These are phyloP conservation scores for Karalla daura DNA, from an alignment of 2,797 vertebrate species.

Conservation along the genomic window DNA sequence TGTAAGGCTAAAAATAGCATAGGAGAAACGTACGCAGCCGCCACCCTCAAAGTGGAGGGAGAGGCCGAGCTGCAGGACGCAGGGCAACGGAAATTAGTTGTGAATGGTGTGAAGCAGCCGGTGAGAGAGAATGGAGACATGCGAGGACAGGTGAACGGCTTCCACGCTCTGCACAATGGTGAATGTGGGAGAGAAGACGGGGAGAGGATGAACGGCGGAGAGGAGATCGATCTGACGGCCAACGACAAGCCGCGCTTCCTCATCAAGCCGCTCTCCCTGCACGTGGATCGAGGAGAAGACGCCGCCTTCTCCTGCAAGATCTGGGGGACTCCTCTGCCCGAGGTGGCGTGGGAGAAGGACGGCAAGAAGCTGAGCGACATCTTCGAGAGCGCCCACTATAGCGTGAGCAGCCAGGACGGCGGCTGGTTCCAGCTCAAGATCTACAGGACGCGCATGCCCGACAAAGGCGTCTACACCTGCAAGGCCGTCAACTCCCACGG, in stretches of 20 bases:
- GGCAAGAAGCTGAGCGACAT: conserved; percentile 90
- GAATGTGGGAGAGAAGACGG: conserved; percentile 28
- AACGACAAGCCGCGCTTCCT: conserved; percentile 86
- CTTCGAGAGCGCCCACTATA: conserved; percentile 92
- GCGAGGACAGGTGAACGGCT: conserved; percentile 56
- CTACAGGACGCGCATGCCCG: conserved; percentile 84
- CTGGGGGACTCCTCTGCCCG: conserved; percentile 84
- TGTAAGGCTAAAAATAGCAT: conserved; percentile 91
- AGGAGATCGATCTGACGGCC: conserved; percentile 59
- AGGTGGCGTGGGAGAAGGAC: conserved; percentile 93
- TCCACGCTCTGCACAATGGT: conserved; percentile 43
- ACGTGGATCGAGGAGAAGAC: conserved; percentile 89
- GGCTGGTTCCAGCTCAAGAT: conserved; percentile 91
- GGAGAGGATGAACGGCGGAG: conserved; percentile 38
- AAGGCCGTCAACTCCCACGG: conserved; percentile 85
- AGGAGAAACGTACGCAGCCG: conserved; percentile 92
- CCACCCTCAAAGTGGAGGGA: conserved; percentile 87
- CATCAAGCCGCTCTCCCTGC: conserved; percentile 86
- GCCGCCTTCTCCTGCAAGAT: conserved; percentile 90
- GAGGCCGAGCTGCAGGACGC: conserved; percentile 36
- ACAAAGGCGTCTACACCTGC: conserved; percentile 94
- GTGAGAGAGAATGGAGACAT: conserved; percentile 37
- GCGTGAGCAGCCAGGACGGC: conserved; percentile 77
- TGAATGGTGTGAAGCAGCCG: conserved; percentile 41
- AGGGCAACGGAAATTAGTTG: conserved; percentile 21